Evolutionary conservation across 1,140 invertebrate species (phyloP), one percentile per base, ranked within the genome.

Genomic region (Pectinophora gossypiella): DNA sequence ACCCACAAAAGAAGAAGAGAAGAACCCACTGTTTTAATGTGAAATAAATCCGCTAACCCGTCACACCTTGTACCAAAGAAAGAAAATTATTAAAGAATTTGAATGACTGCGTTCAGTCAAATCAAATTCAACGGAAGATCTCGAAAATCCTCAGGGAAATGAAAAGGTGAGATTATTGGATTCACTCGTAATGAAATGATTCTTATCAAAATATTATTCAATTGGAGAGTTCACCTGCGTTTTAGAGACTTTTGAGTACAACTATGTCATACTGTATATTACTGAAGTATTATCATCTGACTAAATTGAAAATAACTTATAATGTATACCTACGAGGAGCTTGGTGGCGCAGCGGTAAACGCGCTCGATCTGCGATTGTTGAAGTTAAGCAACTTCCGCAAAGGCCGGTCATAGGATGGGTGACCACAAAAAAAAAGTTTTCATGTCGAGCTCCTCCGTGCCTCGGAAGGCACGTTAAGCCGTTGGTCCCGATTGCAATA

Each of bases 91-190:
- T 20, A 44, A 19, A 12, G 42, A 44, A 44, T 44, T 19, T 21
- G 19, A 44, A 44, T 21, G 42, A 44, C 19, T 44, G 42, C 42
- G 18, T 44, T 44, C 9, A 44, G 18, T 19, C 19, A 40, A 44
- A 21, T 44, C 42, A 44, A 44, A 20, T 44, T 19, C 36, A 38
- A 9, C 19, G 18, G 42, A 2, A 44, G 10, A 9, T 19, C 16
- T 15, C 12, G 19, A 19, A 19, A 19, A 20, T 19, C 42, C 42
- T 44, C 19, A 15, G 13, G 19, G 42, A 21, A 44, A 44, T 44
- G 42, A 44, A 44, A 44, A 44, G 42, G 42, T 44, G 42, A n/a
- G n/a, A 19, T 20, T 20, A 44, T 44, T 40, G 36, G 36, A 44
- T 44, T 19, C 19, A n/a, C n/a, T n/a, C 5, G 19, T 44, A 44